phyloP scores from a whole-genome alignment of 2,113 vertebrate species.

The Panthera tigris region DNA sequence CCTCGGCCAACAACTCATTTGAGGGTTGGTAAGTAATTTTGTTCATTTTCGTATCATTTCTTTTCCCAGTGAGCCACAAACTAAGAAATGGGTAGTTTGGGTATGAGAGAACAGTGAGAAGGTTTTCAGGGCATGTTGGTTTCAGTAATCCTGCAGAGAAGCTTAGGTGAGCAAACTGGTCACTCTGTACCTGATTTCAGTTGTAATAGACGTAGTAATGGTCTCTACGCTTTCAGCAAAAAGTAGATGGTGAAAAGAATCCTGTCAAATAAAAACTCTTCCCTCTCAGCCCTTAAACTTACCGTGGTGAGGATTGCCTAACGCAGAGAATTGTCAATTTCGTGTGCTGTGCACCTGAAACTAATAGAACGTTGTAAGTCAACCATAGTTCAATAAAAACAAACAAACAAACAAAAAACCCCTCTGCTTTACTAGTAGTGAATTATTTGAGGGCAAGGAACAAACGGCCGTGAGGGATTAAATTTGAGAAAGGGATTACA shows the following conservation, averaged over 20 bases:
- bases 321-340: not conserved
- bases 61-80: not conserved
- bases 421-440: rapidly evolving
- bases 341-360: not conserved
- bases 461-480: not conserved
- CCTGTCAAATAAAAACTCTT: not conserved
- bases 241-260: not conserved
- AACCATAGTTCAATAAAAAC: not conserved
- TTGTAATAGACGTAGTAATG: rapidly evolving
- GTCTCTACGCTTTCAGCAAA: not conserved
- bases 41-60: not conserved
- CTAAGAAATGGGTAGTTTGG: not conserved
- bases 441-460: not conserved
- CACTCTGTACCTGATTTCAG: not conserved
- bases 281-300: not conserved
- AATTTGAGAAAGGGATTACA: not conserved
- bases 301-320: not conserved
- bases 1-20: not conserved
- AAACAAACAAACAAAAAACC: not conserved
- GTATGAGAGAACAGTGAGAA: not conserved
- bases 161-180: not conserved
- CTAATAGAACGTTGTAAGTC: not conserved
- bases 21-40: not conserved
- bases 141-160: not conserved
- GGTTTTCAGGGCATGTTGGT: not conserved